phyloP scores from a whole-genome alignment of 2,113 vertebrate genomes.

The Conger conger region DNA sequence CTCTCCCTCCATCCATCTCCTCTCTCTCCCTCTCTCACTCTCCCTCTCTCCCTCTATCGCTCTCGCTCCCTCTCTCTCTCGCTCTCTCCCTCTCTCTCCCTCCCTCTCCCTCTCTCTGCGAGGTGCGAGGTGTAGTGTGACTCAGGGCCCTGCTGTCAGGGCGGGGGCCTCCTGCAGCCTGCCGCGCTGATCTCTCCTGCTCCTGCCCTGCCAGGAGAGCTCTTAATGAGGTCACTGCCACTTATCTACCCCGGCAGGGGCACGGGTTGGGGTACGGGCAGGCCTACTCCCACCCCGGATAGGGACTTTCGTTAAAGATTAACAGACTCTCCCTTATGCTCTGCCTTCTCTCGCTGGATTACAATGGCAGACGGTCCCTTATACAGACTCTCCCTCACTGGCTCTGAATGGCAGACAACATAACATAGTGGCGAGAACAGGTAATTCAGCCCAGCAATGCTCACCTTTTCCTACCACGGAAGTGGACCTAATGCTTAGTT shows the following conservation, averaged over 20 bases:
- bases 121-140: slow-evolving; percentile 18
- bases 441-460: too few species aligned
- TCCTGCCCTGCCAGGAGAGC: slow-evolving; percentile 30
- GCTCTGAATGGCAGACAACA: not conserved
- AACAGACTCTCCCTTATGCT: slow-evolving; percentile 3
- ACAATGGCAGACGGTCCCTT: not conserved
- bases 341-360: not conserved
- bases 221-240: slow-evolving; percentile 61
- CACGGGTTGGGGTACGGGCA: not conserved
- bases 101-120: slow-evolving; percentile 10
- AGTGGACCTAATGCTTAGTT: too few species aligned
- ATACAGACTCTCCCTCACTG: not conserved
- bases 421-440: too few species aligned
- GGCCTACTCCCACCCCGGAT: not conserved
- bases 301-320: not conserved
- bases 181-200: slow-evolving; percentile 42
- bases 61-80: not conserved
- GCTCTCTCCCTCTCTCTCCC: not conserved
- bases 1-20: too few species aligned
- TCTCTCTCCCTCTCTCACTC: too few species aligned
- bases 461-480: too few species aligned
- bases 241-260: slow-evolving; percentile 44
- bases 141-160: slow-evolving; percentile 25
- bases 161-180: slow-evolving; percentile 51
- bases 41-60: too few species aligned